phyloP scores from a whole-genome alignment of 2,797 vertebrate genomes.

The Catharus ustulatus region DNA sequence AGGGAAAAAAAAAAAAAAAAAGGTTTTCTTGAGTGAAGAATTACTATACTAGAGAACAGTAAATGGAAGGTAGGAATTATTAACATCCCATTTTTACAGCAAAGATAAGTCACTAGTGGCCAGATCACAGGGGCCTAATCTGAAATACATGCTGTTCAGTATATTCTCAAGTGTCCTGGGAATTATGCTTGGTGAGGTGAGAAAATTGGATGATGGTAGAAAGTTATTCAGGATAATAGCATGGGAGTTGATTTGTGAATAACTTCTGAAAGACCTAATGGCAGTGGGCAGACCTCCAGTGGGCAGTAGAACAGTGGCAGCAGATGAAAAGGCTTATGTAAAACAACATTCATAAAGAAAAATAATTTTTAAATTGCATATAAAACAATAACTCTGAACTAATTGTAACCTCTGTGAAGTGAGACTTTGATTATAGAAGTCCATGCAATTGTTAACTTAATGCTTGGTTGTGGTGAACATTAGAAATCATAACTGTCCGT shows the following conservation, averaged over 20 bases:
- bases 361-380: neutral
- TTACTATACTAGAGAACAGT: neutral
- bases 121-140: neutral
- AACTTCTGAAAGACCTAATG: neutral
- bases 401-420: neutral
- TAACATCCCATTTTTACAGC: neutral
- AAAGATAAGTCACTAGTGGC: neutral
- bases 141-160: accelerated
- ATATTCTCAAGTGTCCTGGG: neutral
- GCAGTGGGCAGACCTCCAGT: neutral
- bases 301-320: neutral
- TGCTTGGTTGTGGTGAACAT: neutral
- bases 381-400: neutral
- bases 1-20: too few species aligned
- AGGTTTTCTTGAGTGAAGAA: neutral
- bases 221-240: neutral
- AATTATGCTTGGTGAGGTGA: neutral
- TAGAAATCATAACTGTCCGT: neutral
- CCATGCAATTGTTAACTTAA: neutral
- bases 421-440: neutral
- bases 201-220: neutral
- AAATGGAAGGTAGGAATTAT: neutral
- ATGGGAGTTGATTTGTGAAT: neutral
- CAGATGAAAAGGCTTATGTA: neutral
- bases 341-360: neutral